Percentiles rank a stretch among this genome's conserved stretches.
Evolutionary conservation across 2,888 invertebrate species (phyloP).

Genomic region (Plebejus argus): DNA sequence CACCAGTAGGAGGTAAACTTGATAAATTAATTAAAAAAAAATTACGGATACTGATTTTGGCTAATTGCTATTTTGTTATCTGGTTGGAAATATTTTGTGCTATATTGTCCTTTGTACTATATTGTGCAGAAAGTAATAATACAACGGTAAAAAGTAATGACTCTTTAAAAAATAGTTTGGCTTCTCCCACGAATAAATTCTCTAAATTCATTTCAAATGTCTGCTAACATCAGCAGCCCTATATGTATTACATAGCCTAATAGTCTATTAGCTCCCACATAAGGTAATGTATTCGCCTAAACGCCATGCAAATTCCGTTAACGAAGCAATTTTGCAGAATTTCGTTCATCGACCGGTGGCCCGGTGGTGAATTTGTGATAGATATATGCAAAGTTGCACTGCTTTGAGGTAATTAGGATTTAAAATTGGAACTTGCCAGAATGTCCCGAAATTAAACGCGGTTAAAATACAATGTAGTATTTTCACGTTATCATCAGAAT

Average conservation of each 20-base stretch:
- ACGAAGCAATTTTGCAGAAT: conserved; percentile 25
- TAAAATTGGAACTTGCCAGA: conserved; percentile 1
- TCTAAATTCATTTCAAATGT: not conserved
- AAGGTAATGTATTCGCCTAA: conserved; percentile 21
- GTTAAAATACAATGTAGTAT: not conserved
- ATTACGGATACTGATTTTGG: no score
- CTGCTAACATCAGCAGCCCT: not conserved
- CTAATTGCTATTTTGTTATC: no score
- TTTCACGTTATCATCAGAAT: not conserved
- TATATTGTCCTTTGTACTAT: no score
- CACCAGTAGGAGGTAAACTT: no score
- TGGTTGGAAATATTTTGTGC: no score
- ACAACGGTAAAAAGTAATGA: no score
- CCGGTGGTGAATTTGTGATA: conserved; percentile 1
- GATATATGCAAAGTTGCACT: conserved; percentile 14
- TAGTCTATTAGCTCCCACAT: conserved; percentile 11
- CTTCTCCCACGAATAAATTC: not conserved
- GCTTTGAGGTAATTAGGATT: conserved; percentile 2
- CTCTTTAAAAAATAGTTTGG: no score
- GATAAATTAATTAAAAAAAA: no score
- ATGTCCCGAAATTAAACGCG: conserved; percentile 2
- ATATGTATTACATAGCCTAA: conserved; percentile 12
- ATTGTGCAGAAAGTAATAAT: no score
- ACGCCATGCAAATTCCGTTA: conserved; percentile 13
- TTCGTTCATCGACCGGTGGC: conserved; percentile 13